These are phyloP conservation scores for Epistrophella euchroma DNA, from an alignment of 2,888 invertebrate genomes.

Conservation along the genomic window DNA sequence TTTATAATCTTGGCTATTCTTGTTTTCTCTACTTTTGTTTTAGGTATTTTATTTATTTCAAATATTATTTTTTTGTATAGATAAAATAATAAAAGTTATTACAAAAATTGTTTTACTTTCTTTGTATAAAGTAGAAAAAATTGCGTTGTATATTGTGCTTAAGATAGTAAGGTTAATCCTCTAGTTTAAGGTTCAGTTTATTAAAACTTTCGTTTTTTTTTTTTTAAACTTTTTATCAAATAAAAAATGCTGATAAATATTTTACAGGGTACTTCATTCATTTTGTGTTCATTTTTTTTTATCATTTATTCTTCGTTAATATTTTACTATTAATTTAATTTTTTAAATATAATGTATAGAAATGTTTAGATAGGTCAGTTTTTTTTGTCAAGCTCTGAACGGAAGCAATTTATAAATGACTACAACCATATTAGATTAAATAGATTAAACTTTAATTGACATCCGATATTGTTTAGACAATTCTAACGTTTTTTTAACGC, in stretches of 20 bases:
- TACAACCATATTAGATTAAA: constrained; percentile 10
- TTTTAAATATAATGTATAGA: constrained; percentile 33
- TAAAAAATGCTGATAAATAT: constrained; percentile 56
- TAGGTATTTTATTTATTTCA: constrained; percentile 37
- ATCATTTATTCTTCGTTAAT: constrained; percentile 28
- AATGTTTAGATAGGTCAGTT: constrained; percentile 44
- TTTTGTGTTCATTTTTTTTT: too few species aligned
- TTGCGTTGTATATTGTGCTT: constrained; percentile 36
- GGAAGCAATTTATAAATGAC: constrained; percentile 1
- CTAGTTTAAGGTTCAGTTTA: constrained; percentile 16
- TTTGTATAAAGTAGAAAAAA: constrained; percentile 8
- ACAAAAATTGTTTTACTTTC: constrained; percentile 42
- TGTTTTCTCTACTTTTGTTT: constrained; percentile 44
- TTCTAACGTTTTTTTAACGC: not conserved
- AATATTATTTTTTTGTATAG: constrained; percentile 50
- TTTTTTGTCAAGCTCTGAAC: constrained; percentile 18
- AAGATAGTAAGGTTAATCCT: constrained; percentile 26
- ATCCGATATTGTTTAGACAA: constrained; percentile 1
- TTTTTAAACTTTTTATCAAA: constrained; percentile 25
- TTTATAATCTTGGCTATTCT: constrained; percentile 76
- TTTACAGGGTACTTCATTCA: constrained; percentile 68
- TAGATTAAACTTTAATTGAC: constrained; percentile 11
- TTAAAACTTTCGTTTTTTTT: not conserved
- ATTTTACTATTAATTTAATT: constrained; percentile 40
- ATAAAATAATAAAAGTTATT: constrained; percentile 59